Base-by-base conservation (phyloP, 2,888 invertebrate genomes). In the Standfussiana lucernea region DNA sequence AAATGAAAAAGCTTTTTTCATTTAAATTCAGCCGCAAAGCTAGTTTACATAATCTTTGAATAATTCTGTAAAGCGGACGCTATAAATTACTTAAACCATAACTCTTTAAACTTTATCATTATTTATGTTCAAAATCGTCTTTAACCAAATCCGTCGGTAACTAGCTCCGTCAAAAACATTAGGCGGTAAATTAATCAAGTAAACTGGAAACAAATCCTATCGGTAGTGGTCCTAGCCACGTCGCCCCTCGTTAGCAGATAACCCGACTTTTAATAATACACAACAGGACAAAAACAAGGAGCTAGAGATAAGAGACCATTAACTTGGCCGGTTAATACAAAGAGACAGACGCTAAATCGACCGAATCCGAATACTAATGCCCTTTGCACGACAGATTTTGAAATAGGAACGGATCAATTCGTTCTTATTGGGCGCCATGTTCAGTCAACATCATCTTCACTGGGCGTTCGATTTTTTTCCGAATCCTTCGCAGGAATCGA, bases 311-410 rank as follows among this genome's bases (percentile, higher is more conserved):
- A 95, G 91, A 80, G 28, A 90, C 91, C 95, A 95, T 95, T 95
- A 95, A 95, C 93, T 95, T 93, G 88, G 91, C 90, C 89, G 91
- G 92, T 93, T 95, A 95, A 95, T 95, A 93, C 92, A 91, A 93
- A 87, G 90, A 91, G 95, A 94, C 94, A 88, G 81, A 85, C 91
- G 93, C 92, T 93, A 94, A 93, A 95, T 93, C 88, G 92, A 92
- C 90, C 90, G 91, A 89, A 90, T 85, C 83, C 83, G 84, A 86
- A 84, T 82, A 82, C 77, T 86, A 88, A 87, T 87, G 78, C 72
- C 80, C 79, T 86, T 86, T 85, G 84, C 86, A 68, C 47, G 66
- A 79, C 73, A 79, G 21, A 72, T 80, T 87, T 88, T 73, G 79
- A 86, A 90, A 83, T 87, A 85, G 79, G 82, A 89, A 83, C 32